Evolutionary conservation across 2,113 vertebrate genomes (phyloP).

Genomic region (Alexandromys fortis): DNA sequence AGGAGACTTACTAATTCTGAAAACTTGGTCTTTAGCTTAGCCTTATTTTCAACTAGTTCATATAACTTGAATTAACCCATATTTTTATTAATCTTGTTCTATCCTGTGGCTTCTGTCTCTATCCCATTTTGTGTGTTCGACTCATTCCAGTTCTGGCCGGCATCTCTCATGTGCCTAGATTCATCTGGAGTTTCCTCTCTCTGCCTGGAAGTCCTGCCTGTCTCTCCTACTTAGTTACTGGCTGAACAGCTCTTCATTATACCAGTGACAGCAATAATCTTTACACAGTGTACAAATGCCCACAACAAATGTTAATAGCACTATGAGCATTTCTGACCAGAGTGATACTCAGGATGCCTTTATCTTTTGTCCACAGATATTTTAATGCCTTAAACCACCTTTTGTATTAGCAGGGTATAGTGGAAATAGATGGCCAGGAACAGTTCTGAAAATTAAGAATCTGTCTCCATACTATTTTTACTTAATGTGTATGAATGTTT

Average conservation of each 20-base stretch:
- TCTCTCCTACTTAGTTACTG: neutral
- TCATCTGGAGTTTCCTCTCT: neutral
- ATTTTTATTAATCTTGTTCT: neutral
- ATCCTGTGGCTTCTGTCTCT: neutral
- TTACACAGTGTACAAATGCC: neutral
- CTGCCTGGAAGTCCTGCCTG: neutral
- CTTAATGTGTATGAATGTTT: neutral
- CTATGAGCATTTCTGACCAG: neutral
- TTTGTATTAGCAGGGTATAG: slow-evolving; percentile 1
- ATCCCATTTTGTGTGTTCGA: neutral
- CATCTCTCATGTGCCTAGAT: neutral
- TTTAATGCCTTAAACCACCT: slow-evolving; percentile 11
- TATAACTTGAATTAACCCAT: neutral
- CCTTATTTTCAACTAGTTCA: neutral
- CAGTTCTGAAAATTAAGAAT: slow-evolving; percentile 30
- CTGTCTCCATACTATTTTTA: slow-evolving; percentile 17
- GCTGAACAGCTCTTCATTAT: neutral
- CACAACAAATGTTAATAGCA: neutral
- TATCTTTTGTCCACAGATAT: slow-evolving; percentile 2
- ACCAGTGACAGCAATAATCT: neutral
- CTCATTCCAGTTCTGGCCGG: neutral
- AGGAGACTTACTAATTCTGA: neutral
- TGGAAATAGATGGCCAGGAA: neutral
- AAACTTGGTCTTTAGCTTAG: neutral
- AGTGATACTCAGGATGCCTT: slow-evolving; percentile 31